Conservation (phyloP, 1,140 invertebrate genomes). For the Anastatus disparis region DNA sequence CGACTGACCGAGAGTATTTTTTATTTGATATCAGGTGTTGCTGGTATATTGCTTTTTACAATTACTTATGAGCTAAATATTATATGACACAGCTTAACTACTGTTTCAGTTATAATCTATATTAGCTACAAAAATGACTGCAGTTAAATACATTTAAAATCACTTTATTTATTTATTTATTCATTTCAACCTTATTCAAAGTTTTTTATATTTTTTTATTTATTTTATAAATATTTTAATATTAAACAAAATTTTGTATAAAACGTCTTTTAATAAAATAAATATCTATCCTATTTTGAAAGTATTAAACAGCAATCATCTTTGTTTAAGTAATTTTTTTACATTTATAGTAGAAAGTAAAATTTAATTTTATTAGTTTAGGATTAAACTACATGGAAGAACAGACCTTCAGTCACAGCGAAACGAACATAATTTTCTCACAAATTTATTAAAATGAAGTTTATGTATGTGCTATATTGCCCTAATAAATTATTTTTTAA, state of each 20-base stretch:
- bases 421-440: conserved; percentile 50
- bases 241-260: too few relatives aligned
- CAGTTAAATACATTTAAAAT: neutral
- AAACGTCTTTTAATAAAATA: too few relatives aligned
- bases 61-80: conserved; percentile 24
- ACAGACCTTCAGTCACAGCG: conserved; percentile 57
- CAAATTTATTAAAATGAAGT: neutral
- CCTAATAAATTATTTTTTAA: too few relatives aligned
- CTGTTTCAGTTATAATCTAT: neutral
- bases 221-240: neutral
- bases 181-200: neutral
- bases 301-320: conserved; percentile 8
- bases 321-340: conserved; percentile 2
- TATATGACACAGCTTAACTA: neutral
- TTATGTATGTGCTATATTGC: neutral
- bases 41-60: conserved; percentile 45
- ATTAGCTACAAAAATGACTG: neutral
- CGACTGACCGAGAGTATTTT: conserved; percentile 49
- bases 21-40: conserved; percentile 48
- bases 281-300: neutral
- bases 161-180: neutral
- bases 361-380: conserved; percentile 54
- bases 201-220: too few relatives aligned
- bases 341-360: conserved; percentile 1
- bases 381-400: conserved; percentile 63